Conservation (phyloP, 2,888 invertebrate species). For the Tinea semifulvella region DNA sequence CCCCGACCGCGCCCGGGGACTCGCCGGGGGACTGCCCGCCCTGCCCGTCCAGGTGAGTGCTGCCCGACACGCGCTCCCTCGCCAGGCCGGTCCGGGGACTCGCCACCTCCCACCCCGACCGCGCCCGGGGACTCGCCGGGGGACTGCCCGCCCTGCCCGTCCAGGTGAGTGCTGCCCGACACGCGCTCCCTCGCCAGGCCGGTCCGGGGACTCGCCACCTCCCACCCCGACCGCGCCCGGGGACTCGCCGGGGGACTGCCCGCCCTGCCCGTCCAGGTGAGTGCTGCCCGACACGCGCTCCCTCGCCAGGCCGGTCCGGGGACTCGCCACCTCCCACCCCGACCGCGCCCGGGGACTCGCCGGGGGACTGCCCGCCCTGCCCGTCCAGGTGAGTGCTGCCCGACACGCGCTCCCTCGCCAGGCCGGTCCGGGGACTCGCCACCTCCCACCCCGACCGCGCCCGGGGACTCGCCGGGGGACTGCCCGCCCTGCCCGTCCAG, state of each 20-base stretch:
- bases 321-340: slow-evolving; percentile 75
- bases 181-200: slow-evolving; percentile 71
- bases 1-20: slow-evolving; percentile 76
- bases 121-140: slow-evolving; percentile 73
- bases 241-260: slow-evolving; percentile 55
- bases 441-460: slow-evolving; percentile 84
- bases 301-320: slow-evolving; percentile 77
- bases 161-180: too few relatives aligned
- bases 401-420: slow-evolving; percentile 75
- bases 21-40: slow-evolving; percentile 49
- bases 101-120: slow-evolving; percentile 78
- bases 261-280: too few relatives aligned
- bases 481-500: too few relatives aligned
- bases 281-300: slow-evolving; percentile 74
- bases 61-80: slow-evolving; percentile 80
- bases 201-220: slow-evolving; percentile 73
- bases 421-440: slow-evolving; percentile 71
- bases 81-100: slow-evolving; percentile 69
- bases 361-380: slow-evolving; percentile 35
- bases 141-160: too few relatives aligned
- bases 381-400: too few relatives aligned
- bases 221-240: slow-evolving; percentile 81
- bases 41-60: too few relatives aligned
- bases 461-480: slow-evolving; percentile 58
- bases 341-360: slow-evolving; percentile 75